Percentiles rank a stretch among this genome's conserved stretches.
Conservation (phyloP, 53 echinoderm and acorn worm genomes). For the Echinometra lucunter region DNA sequence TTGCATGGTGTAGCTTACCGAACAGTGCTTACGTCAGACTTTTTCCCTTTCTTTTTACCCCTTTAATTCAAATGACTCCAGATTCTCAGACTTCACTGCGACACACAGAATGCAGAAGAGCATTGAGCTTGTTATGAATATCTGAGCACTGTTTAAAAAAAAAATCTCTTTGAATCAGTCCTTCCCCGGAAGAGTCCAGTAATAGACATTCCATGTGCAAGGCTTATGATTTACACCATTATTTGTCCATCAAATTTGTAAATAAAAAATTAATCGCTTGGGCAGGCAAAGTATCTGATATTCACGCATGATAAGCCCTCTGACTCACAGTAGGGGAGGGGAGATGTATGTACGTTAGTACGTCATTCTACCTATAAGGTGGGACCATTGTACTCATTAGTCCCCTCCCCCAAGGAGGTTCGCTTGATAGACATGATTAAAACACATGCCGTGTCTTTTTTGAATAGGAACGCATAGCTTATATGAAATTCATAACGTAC, state of each 20-base stretch:
- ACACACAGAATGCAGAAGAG: background rate
- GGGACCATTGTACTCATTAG: background rate
- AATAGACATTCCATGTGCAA: background rate
- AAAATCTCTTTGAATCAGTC: background rate
- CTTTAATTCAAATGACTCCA: background rate
- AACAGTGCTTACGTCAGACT: background rate
- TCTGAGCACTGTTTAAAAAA: background rate
- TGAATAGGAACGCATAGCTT: too few species aligned
- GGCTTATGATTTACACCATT: background rate
- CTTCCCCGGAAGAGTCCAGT: background rate
- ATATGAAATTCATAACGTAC: too few species aligned
- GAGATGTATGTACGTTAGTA: background rate
- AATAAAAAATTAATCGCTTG: background rate
- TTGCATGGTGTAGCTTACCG: background rate
- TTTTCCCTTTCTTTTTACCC: too few species aligned
- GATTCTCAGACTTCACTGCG: background rate
- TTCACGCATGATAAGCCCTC: background rate
- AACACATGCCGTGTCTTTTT: too few species aligned
- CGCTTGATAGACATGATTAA: too few species aligned
- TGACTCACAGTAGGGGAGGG: background rate
- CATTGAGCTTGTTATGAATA: background rate
- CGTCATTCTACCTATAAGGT: background rate
- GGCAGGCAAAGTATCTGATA: background rate
- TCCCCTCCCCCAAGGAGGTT: too few species aligned
- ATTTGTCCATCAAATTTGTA: background rate